A percentile compares a stretch with the other conserved stretches of the same genome.
These are phyloP conservation scores for Itoplectis maculator DNA, from an alignment of 2,888 invertebrate species.

Conservation along the genomic window DNA sequence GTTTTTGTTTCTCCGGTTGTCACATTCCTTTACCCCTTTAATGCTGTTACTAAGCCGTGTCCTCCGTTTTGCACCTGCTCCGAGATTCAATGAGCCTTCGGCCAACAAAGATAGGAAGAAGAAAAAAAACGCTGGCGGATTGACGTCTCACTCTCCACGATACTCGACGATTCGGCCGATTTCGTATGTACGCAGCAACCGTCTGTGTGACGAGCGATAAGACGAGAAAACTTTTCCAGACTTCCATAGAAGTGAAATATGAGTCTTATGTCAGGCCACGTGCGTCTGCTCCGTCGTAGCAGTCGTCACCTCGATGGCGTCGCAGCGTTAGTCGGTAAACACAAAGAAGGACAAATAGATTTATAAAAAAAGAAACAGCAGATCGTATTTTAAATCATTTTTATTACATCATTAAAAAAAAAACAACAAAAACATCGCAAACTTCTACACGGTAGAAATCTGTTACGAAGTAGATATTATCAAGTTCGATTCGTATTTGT, in stretches of 20 bases:
- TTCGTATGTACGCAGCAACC: constrained; percentile 5
- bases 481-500: constrained; percentile 69
- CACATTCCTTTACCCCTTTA: background rate
- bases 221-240: constrained; percentile 15
- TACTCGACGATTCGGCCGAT: background rate
- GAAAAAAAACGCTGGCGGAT: background rate
- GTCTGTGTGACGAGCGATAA: constrained; percentile 14
- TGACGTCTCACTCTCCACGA: background rate
- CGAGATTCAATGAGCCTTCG: background rate
- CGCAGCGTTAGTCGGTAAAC: too few relatives aligned
- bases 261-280: background rate
- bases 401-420: constrained; percentile 51
- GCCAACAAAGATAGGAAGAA: constrained; percentile 1
- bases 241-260: background rate
- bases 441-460: constrained; percentile 81
- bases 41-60: background rate
- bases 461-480: constrained; percentile 66
- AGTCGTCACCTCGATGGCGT: background rate
- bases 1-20: too few relatives aligned
- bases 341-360: background rate
- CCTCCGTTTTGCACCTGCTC: background rate
- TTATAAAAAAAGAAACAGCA: background rate
- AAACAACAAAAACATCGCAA: constrained; percentile 73
- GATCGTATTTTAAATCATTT: constrained; percentile 31
- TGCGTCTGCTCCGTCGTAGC: background rate